Percentiles rank a stretch among this genome's conserved stretches.
Evolutionary conservation across 2,797 vertebrate genomes (phyloP).

Genomic region (Pangasius macronema): DNA sequence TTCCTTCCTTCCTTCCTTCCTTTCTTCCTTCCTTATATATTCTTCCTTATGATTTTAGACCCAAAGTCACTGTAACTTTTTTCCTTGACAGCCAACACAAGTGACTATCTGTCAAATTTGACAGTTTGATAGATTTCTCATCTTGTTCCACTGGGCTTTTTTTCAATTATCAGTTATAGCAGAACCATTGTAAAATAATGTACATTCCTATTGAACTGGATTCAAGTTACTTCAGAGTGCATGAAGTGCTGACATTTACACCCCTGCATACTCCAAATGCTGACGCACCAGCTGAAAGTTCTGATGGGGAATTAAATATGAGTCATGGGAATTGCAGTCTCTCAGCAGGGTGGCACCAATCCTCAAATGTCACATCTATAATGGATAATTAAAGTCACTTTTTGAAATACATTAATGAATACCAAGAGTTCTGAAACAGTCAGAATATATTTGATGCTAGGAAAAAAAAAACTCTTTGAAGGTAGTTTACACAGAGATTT

Average conservation of each 20-base stretch:
- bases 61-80: neutral
- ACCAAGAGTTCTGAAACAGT: neutral
- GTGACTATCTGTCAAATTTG: neutral
- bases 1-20: neutral
- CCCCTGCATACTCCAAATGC: neutral
- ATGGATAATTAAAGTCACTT: neutral
- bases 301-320: neutral
- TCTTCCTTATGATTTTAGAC: neutral
- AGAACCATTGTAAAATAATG: neutral
- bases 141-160: neutral
- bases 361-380: neutral
- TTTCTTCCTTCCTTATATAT: neutral
- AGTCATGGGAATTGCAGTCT: neutral
- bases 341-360: neutral
- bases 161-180: neutral
- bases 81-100: neutral
- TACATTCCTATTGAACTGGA: neutral
- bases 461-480: neutral
- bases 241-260: neutral
- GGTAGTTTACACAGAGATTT: neutral
- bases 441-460: neutral
- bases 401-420: neutral
- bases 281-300: neutral
- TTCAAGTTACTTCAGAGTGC: neutral
- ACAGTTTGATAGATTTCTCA: neutral